phyloP scores from a whole-genome alignment of 1,140 invertebrate species.

The Zaprionus capensis region DNA sequence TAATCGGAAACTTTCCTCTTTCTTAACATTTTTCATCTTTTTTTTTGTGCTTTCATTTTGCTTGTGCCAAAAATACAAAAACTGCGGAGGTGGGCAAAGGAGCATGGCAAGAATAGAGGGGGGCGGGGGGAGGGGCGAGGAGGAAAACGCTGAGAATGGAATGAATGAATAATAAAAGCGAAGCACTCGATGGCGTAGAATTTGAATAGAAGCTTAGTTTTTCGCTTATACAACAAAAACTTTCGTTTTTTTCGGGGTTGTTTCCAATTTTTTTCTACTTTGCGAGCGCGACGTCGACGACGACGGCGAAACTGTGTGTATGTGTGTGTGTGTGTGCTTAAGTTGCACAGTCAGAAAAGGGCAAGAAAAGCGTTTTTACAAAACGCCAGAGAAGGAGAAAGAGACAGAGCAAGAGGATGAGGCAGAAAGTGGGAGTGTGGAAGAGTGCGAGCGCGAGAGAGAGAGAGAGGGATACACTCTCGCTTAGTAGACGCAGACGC shows the following conservation, averaged over 20 bases:
- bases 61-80: conserved; percentile 76
- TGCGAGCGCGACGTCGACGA: conserved; percentile 41
- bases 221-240: conserved; percentile 83
- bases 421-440: conserved; percentile 2
- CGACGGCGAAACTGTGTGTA: conserved; percentile 51
- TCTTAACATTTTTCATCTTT: conserved; percentile 82
- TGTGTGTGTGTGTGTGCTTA: conserved; percentile 43
- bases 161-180: conserved; percentile 83
- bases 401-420: conserved; percentile 10
- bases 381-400: conserved; percentile 49
- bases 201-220: conserved; percentile 84
- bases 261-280: conserved; percentile 77
- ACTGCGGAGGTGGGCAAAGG: conserved; percentile 19
- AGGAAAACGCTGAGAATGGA: conserved; percentile 52
- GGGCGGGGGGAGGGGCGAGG: not conserved
- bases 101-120: not conserved
- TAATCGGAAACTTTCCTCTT: conserved; percentile 84
- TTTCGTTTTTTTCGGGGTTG: conserved; percentile 80
- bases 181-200: conserved; percentile 83
- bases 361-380: conserved; percentile 77
- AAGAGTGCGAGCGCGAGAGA: not conserved
- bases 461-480: conserved; percentile 14
- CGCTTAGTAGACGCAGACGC: conserved; percentile 65
- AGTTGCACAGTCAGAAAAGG: conserved; percentile 64
- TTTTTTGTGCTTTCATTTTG: conserved; percentile 70